phyloP scores from a whole-genome alignment of 2,797 vertebrate genomes.

The Halcyon badia region DNA sequence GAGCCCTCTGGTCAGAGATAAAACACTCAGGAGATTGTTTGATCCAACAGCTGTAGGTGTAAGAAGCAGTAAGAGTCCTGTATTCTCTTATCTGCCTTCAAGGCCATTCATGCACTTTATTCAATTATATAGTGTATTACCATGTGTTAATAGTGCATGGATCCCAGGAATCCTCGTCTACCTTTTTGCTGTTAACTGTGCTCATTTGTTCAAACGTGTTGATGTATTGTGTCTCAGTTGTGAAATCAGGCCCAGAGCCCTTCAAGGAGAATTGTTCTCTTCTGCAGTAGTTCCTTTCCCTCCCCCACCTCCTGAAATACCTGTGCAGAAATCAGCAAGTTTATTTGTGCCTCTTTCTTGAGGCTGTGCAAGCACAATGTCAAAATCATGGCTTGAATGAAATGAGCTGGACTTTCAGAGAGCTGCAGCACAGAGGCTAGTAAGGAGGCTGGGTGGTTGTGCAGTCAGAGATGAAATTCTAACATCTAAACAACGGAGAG shows the following conservation, averaged over 20 bases:
- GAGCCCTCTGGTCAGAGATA: not conserved
- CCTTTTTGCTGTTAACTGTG: not conserved
- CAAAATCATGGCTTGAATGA: not conserved
- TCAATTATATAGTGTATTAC: not conserved
- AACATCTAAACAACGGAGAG: not conserved
- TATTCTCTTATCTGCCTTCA: not conserved
- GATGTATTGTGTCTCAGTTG: not conserved
- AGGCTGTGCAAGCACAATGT: not conserved
- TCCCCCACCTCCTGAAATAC: not conserved
- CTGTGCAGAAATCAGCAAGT: not conserved
- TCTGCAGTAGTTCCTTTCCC: not conserved
- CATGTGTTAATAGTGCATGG: accelerated
- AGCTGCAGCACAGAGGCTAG: not conserved
- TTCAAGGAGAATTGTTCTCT: not conserved
- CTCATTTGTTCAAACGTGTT: not conserved
- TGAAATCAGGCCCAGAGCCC: not conserved
- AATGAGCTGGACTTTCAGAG: not conserved
- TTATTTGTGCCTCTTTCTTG: not conserved
- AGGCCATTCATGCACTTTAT: not conserved
- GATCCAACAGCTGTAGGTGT: not conserved
- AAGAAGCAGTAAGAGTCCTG: not conserved
- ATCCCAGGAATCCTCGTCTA: not conserved
- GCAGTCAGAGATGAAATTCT: not conserved
- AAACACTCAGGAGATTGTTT: not conserved
- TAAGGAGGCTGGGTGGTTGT: not conserved